These are phyloP conservation scores for Caerostris extrusa DNA, from an alignment of 1,140 invertebrate species.

Conservation along the genomic window DNA sequence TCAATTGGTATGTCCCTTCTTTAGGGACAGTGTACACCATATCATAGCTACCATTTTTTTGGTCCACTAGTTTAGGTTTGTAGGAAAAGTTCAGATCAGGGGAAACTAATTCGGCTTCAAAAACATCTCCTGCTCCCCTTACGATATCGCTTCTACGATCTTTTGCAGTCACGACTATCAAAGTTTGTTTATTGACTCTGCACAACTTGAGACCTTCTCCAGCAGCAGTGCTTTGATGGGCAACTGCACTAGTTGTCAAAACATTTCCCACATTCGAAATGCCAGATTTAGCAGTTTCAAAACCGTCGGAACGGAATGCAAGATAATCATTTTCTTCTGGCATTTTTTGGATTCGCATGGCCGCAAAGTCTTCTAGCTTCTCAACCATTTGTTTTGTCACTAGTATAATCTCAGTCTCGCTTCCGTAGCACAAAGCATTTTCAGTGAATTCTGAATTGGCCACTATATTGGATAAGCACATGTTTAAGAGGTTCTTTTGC, in stretches of 20 bases:
- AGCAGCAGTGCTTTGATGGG: constrained; percentile 82
- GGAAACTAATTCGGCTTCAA: constrained; percentile 77
- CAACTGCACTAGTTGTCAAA: constrained; percentile 82
- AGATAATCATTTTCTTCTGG: constrained; percentile 83
- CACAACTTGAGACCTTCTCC: constrained; percentile 82
- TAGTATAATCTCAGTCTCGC: constrained; percentile 83
- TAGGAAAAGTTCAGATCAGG: constrained; percentile 75
- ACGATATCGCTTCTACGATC: constrained; percentile 81
- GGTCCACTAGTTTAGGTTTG: constrained; percentile 81
- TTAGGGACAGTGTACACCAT: constrained; percentile 81
- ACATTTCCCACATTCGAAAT: constrained; percentile 81
- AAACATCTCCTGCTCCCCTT: constrained; percentile 80
- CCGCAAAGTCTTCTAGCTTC: constrained; percentile 82
- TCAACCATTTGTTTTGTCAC: constrained; percentile 84
- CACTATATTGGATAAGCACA: constrained; percentile 82
- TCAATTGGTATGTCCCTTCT: constrained; percentile 82
- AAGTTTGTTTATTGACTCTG: constrained; percentile 80
- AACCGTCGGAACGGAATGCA: constrained; percentile 81
- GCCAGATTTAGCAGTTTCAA: constrained; percentile 80
- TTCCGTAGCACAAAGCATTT: constrained; percentile 82
- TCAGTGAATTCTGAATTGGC: constrained; percentile 83
- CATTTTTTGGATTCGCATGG: constrained; percentile 81
- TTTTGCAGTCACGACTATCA: constrained; percentile 82
- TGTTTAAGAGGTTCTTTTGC: constrained; percentile 82
- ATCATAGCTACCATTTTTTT: constrained; percentile 83